Evolutionary conservation across 2,888 invertebrate genomes (phyloP), one percentile per base, ranked within the genome.

Genomic region (Ceriagrion tenellum): DNA sequence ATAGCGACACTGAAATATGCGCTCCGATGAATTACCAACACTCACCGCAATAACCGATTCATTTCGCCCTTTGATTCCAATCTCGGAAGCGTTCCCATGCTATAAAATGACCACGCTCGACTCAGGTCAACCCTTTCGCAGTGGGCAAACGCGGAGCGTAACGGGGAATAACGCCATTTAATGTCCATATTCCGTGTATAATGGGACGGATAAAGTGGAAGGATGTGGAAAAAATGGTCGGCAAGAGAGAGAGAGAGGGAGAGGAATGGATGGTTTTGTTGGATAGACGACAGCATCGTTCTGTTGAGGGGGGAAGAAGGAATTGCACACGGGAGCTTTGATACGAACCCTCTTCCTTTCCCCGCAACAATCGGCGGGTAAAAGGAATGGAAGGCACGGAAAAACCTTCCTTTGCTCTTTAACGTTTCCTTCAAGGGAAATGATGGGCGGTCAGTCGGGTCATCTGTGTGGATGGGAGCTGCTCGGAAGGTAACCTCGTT

Each of bases 391-490:
- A 47, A 55, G 40, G 40, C 35, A 47, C 47, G 69, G 63, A 89
- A 93, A n/a, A 47, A 18, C 69, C 69, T 69, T 69, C 20, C 47
- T 69, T 74, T 55, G 47, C 93, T 93, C 47, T 47, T 47, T 47
- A 20, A 35, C 69, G 69, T 47, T 91, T 91, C 69, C 93, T 16
- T 63, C 63, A 69, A 93, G 93, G 93, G 69, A 93, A 20, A 40
- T 59, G 91, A 91, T 40, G 40, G 63, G 63, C 93, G 69, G 93
- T 93, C 74, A 74, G 69, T 12, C 35, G 93, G 93, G 93, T 93
- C 93, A 93, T 18, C n/a, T 16, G 8, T 47, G 69, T 23, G 47
- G 35, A 63, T 23, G 63, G n/a, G 47, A 47, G 88, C 88, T 88
- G 47, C 47, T 47, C 47, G 26, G 89, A 89, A 93, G 74, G 40